A percentile compares a stretch with the other conserved stretches of the same genome.
phyloP scores from a whole-genome alignment of 2,113 vertebrate genomes.

The Anthoscopus minutus region DNA sequence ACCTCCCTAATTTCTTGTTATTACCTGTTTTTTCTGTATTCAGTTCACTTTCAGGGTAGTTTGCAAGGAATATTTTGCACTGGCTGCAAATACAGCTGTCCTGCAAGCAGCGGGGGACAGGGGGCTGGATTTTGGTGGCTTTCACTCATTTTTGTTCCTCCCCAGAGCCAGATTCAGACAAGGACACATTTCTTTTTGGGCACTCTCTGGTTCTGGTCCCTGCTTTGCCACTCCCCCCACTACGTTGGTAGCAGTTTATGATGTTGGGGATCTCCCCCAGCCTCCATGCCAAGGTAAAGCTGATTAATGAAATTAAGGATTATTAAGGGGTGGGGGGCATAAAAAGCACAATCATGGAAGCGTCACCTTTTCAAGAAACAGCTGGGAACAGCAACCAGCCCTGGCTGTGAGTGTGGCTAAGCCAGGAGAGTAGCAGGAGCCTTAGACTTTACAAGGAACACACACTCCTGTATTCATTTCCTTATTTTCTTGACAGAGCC shows the following conservation, averaged over 20 bases:
- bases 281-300: background rate
- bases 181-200: too few relatives aligned
- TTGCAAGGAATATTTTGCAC: background rate
- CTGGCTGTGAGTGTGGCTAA: background rate
- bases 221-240: background rate
- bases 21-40: background rate
- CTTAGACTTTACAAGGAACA: background rate
- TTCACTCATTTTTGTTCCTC: background rate
- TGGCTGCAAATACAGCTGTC: background rate
- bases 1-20: background rate
- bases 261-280: background rate
- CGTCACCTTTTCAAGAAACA: background rate
- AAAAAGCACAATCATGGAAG: background rate
- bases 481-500: background rate
- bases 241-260: fast-evolving
- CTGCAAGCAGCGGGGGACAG: background rate
- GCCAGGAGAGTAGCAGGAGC: background rate
- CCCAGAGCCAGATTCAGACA: too few relatives aligned
- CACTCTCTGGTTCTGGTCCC: background rate
- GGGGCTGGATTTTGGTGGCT: background rate
- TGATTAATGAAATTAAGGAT: background rate
- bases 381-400: background rate
- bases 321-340: background rate
- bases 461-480: background rate
- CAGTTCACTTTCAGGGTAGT: background rate